Conservation (phyloP, 2,113 vertebrate species). For the Tor tambroides region DNA sequence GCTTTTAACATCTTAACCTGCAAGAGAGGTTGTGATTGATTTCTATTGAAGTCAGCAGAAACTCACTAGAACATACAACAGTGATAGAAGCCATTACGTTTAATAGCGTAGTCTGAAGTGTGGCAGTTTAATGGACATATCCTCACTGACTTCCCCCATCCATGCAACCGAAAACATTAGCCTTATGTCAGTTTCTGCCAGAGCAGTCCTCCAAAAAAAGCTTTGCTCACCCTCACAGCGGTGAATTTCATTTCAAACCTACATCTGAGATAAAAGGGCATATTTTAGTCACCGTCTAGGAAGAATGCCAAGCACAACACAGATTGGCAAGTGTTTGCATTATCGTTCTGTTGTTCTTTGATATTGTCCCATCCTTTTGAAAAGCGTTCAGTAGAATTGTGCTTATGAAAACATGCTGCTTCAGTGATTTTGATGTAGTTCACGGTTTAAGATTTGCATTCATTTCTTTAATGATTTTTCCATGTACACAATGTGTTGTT, state of each 20-base stretch:
- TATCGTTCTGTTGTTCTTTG: conserved; percentile 17
- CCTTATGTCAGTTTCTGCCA: conserved; percentile 27
- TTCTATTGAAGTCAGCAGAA: conserved; percentile 42
- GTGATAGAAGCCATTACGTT: conserved; percentile 42
- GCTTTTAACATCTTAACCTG: conserved; percentile 45
- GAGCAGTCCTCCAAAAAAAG: conserved; percentile 28
- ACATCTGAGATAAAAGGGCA: conserved; percentile 14
- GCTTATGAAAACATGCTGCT: conserved; percentile 7
- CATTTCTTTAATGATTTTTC: not conserved
- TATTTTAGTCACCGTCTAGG: conserved; percentile 35
- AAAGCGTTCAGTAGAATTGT: not conserved
- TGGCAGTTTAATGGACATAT: conserved; percentile 47
- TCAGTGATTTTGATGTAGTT: not conserved
- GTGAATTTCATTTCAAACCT: conserved; percentile 24
- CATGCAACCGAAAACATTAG: conserved; percentile 37
- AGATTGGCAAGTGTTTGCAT: conserved; percentile 28
- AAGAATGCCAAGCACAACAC: conserved; percentile 15
- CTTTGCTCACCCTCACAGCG: not conserved
- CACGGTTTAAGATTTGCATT: not conserved
- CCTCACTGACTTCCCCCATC: conserved; percentile 25
- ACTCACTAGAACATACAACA: conserved; percentile 41
- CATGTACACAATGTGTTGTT: not conserved
- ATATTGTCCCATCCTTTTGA: conserved; percentile 17
- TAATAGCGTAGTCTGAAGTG: conserved; percentile 40
- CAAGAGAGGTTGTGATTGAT: conserved; percentile 19